Evolutionary conservation across 2,113 vertebrate genomes (phyloP), one percentile per base, ranked within the genome.

Genomic region (Dipodomys ordii): DNA sequence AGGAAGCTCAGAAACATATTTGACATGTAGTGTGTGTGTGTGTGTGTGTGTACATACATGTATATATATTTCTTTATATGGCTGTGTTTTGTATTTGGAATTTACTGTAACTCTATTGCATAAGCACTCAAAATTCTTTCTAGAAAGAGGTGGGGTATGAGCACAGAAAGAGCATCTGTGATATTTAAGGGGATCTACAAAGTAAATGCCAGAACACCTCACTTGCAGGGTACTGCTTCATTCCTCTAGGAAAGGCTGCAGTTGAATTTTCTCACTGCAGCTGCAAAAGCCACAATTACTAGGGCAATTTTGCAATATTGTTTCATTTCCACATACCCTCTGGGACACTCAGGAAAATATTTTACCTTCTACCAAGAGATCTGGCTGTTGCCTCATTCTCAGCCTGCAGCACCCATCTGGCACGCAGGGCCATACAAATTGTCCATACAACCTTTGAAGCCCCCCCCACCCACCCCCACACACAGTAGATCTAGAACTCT

Each of bases 241-340:
- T 87, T 81, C 44, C 28, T 44, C 82, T 49, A 71, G 79, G 90
- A 95, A 89, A 88, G 20, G 64, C 39, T 4, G 35, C 53, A 30
- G 12, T 81, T 91, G 49, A 7, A 49, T 84, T 95, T 85, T 94
- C 82, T 85, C 69, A 79, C 2, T 0, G 78, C 83, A 64, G 32
- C 93, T 92, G 83, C 87, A 81, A 88, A 88, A 90, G 92, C 79
- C 96, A 95, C 88, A 92, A 94, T 96, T 93, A 96, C 84, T 73
- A 32, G 35, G 64, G 94, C 62, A 86, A 86, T 95, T 94, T 80
- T 79, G 90, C 67, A 96, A 62, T 57, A 68, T 68, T 95, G 74
- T 88, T 96, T 96, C 93, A 92, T 93, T 96, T 96, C 71, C 83
- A 94, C 84, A 78, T 90, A 88, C 86, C 85, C 87, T 96, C 96